Evolutionary conservation across 2,888 invertebrate species (phyloP).

Genomic region (Erebia epiphron): DNA sequence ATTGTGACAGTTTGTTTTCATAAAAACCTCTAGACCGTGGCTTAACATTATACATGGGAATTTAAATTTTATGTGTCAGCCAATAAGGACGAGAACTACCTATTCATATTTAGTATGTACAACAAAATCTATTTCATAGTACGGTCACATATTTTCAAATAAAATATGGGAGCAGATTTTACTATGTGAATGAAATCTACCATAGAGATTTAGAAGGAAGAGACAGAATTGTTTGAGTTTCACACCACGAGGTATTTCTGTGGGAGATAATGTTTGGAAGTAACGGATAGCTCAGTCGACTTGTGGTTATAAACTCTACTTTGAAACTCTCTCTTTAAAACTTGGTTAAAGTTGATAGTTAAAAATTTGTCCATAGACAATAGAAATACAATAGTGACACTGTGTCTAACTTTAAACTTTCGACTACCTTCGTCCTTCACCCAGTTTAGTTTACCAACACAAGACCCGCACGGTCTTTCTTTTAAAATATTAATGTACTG

Average conservation of each 20-base stretch:
- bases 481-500: too few relatives aligned
- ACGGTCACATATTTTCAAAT: slow-evolving; percentile 44
- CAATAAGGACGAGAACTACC: slow-evolving; percentile 32
- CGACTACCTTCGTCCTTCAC: too few relatives aligned
- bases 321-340: too few relatives aligned
- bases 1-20: slow-evolving; percentile 21
- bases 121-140: slow-evolving; percentile 38
- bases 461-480: too few relatives aligned
- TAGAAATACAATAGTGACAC: too few relatives aligned
- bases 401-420: too few relatives aligned
- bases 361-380: too few relatives aligned
- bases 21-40: slow-evolving; percentile 15
- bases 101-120: slow-evolving; percentile 16
- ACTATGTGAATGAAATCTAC: slow-evolving; percentile 50
- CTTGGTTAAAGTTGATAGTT: too few relatives aligned
- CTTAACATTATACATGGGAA: slow-evolving; percentile 14
- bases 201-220: slow-evolving; percentile 29
- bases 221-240: neutral
- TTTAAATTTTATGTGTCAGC: slow-evolving; percentile 24
- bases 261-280: too few relatives aligned
- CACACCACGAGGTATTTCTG: neutral
- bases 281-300: too few relatives aligned
- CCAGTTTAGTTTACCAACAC: too few relatives aligned
- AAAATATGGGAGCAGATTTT: slow-evolving; percentile 32
- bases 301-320: too few relatives aligned